These are phyloP conservation scores for Oreochromis niloticus DNA, from an alignment of 2,113 vertebrate species.

Conservation along the genomic window DNA sequence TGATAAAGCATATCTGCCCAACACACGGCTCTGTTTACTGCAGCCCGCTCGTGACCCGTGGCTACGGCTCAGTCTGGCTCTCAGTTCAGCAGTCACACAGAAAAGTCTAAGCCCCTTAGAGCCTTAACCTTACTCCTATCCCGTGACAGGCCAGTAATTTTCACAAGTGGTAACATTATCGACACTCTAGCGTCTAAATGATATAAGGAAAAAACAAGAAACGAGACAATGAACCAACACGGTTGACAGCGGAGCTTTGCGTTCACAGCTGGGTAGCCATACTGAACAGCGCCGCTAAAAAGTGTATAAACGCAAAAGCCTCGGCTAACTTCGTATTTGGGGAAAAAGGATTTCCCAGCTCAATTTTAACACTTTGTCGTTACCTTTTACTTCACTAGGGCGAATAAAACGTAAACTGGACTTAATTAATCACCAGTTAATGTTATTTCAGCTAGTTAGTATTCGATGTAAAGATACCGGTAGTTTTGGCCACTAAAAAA, in stretches of 20 bases:
- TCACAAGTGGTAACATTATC: not conserved
- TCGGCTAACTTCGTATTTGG: not conserved
- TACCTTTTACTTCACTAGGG: not conserved
- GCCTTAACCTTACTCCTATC: slow-evolving; percentile 52
- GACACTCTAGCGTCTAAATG: not conserved
- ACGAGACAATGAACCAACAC: not conserved
- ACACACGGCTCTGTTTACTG: slow-evolving; percentile 51
- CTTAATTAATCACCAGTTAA: not conserved
- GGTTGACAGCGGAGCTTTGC: not conserved
- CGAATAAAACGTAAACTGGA: not conserved
- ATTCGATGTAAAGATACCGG: not conserved
- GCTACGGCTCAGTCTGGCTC: slow-evolving; percentile 31
- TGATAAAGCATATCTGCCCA: slow-evolving; percentile 69
- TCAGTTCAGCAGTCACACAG: slow-evolving; percentile 41
- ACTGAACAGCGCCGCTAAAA: not conserved
- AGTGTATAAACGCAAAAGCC: not conserved
- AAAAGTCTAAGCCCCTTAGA: slow-evolving; percentile 60
- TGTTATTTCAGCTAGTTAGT: not conserved
- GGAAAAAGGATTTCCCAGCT: not conserved
- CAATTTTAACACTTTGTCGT: not conserved
- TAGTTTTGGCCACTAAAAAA: not conserved
- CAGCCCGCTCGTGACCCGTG: slow-evolving; percentile 30
- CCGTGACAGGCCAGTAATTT: slow-evolving; percentile 49
- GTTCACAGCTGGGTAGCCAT: not conserved
- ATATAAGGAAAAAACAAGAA: not conserved